phyloP scores from a whole-genome alignment of 1,140 invertebrate species.

The Eulimnadia texana region DNA sequence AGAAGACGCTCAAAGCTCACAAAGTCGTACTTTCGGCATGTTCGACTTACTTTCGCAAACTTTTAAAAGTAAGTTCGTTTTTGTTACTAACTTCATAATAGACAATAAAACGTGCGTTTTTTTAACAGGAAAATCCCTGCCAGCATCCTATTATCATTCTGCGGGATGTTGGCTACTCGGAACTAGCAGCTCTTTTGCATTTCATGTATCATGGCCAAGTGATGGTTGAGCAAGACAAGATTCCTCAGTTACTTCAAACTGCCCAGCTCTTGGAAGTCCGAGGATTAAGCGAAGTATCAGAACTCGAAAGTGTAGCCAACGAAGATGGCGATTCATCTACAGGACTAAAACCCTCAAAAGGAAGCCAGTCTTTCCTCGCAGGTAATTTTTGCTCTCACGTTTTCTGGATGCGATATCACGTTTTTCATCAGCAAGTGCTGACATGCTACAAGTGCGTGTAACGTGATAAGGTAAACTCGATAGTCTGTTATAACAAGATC shows the following conservation, averaged over 20 bases:
- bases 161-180: constrained; percentile 33
- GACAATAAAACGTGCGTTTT: constrained; percentile 16
- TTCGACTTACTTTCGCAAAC: constrained; percentile 50
- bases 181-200: constrained; percentile 34
- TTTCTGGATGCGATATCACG: background rate
- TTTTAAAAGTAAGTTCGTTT: constrained; percentile 22
- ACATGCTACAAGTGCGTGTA: no score
- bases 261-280: constrained; percentile 21
- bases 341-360: background rate
- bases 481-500: background rate
- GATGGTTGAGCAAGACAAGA: constrained; percentile 21
- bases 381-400: background rate
- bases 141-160: constrained; percentile 39
- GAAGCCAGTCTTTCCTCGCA: constrained; percentile 10
- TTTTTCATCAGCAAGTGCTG: no score
- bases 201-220: constrained; percentile 37
- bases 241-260: constrained; percentile 19
- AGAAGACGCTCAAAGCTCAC: constrained; percentile 51
- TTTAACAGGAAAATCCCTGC: constrained; percentile 36
- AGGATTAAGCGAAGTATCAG: constrained; percentile 18
- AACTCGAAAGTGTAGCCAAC: background rate
- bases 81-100: background rate
- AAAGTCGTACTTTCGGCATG: constrained; percentile 72
- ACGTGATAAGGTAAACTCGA: no score
- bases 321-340: background rate